These are phyloP conservation scores for Pogonomyrmex barbatus DNA, from an alignment of 1,140 invertebrate species.

Conservation along the genomic window DNA sequence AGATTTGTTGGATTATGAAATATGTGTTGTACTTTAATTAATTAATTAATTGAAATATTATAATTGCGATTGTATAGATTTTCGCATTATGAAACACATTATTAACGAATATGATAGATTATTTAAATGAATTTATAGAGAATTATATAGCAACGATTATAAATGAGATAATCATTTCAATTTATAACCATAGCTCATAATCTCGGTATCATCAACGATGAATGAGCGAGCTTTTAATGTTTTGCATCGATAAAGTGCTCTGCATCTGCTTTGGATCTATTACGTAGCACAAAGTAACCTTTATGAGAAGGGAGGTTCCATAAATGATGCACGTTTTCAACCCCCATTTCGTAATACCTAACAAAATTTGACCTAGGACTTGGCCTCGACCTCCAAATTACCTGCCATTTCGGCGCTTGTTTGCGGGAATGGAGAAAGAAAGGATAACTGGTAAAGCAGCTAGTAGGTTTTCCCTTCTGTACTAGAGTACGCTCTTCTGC, in stretches of 20 bases:
- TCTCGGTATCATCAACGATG: background rate
- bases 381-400: conserved; percentile 61
- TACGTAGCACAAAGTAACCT: conserved; percentile 1
- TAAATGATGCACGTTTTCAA: conserved; percentile 36
- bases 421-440: conserved; percentile 51
- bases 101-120: background rate
- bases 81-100: background rate
- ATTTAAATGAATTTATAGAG: background rate
- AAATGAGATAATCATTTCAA: background rate
- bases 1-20: background rate
- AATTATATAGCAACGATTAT: background rate
- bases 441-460: conserved; percentile 65
- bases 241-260: background rate
- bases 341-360: conserved; percentile 29
- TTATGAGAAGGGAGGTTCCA: background rate
- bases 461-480: conserved; percentile 47
- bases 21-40: background rate
- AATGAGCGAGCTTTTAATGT: background rate
- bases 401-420: conserved; percentile 49
- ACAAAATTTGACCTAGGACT: conserved; percentile 54
- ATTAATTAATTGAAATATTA: background rate
- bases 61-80: background rate
- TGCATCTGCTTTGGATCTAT: background rate
- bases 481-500: conserved; percentile 45
- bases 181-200: background rate